Conservation (phyloP, 2,888 invertebrate species). For the Zootermopsis nevadensis region DNA sequence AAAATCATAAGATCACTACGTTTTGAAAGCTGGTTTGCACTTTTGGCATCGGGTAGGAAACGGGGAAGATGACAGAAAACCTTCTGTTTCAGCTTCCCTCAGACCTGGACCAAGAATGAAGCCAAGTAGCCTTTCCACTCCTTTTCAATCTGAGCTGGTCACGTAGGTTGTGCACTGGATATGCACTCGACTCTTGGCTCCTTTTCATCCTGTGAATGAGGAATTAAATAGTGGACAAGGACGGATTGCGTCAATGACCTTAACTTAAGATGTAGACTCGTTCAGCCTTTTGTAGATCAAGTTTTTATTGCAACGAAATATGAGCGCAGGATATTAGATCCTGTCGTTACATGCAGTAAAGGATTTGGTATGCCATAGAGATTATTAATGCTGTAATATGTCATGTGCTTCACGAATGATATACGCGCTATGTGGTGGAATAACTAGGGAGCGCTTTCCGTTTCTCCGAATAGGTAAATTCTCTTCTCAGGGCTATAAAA, state of each 20-base stretch:
- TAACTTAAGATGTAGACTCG: not conserved
- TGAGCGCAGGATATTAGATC: not conserved
- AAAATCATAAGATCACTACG: too few relatives aligned
- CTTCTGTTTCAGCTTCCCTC: too few relatives aligned
- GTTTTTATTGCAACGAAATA: not conserved
- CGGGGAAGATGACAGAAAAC: too few relatives aligned
- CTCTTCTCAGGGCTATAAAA: not conserved
- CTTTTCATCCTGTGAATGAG: too few relatives aligned
- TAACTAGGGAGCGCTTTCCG: not conserved
- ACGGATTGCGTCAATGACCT: not conserved
- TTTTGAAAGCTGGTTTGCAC: too few relatives aligned
- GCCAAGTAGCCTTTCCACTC: too few relatives aligned
- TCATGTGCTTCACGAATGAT: not conserved
- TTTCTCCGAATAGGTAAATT: not conserved
- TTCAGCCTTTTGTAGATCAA: not conserved
- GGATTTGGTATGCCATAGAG: not conserved
- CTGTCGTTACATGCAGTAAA: slow-evolving; percentile 13
- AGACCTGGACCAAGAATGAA: too few relatives aligned
- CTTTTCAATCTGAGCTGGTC: too few relatives aligned
- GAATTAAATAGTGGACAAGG: not conserved
- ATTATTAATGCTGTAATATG: slow-evolving; percentile 1
- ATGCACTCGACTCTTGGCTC: too few relatives aligned
- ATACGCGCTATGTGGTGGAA: not conserved
- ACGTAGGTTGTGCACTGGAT: too few relatives aligned
- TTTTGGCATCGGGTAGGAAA: too few relatives aligned